Conservation (phyloP, 53 echinoderm and acorn worm genomes). For the Holothuria leucospilota region DNA sequence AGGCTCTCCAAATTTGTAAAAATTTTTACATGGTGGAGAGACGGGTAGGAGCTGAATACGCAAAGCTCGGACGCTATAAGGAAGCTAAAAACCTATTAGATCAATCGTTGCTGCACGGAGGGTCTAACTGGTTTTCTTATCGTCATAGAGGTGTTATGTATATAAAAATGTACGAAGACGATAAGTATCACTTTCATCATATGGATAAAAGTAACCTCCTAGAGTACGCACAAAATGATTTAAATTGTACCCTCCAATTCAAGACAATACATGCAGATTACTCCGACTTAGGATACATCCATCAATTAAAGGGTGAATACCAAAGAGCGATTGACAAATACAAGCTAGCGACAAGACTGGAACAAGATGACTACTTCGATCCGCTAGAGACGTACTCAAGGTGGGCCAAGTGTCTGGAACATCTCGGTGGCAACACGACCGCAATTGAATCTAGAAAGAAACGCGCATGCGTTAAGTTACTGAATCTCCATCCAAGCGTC, state of each 20-base stretch:
- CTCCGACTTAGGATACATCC: constrained; percentile 78
- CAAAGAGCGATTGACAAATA: constrained; percentile 63
- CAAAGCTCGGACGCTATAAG: constrained; percentile 61
- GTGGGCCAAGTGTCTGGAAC: constrained; percentile 74
- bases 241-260: constrained; percentile 59
- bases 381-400: constrained; percentile 73
- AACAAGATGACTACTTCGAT: constrained; percentile 87
- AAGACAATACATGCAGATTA: constrained; percentile 82
- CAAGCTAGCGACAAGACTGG: constrained; percentile 56
- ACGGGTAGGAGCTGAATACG: constrained; percentile 83
- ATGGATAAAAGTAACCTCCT: constrained; percentile 39
- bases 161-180: constrained; percentile 68
- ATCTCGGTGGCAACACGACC: constrained; percentile 18
- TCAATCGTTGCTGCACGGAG: constrained; percentile 51
- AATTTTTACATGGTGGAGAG: constrained; percentile 70
- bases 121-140: constrained; percentile 71
- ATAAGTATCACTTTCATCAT: background rate
- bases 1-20: constrained; percentile 55
- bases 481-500: constrained; percentile 55
- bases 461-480: constrained; percentile 27
- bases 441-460: constrained; percentile 18
- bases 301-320: constrained; percentile 61
- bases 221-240: constrained; percentile 59
- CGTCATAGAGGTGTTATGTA: constrained; percentile 72
- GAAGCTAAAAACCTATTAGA: constrained; percentile 68